Percentiles rank a stretch among this genome's conserved stretches.
phyloP scores from a whole-genome alignment of 2,113 vertebrate genomes.

The Agelaius phoeniceus region DNA sequence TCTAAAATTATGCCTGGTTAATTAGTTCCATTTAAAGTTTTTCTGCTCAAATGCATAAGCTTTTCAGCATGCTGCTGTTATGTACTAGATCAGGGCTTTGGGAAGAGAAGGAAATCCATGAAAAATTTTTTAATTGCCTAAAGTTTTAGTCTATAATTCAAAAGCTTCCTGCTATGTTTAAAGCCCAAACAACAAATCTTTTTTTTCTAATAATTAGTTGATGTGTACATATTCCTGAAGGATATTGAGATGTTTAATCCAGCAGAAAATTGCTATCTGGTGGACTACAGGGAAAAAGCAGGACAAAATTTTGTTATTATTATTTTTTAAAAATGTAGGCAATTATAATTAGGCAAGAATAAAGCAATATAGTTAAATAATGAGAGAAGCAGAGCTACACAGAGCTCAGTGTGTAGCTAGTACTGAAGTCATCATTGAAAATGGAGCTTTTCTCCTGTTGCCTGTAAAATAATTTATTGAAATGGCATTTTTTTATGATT shows the following conservation, averaged over 20 bases:
- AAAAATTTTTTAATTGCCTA: conserved; percentile 3
- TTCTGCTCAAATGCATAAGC: background rate
- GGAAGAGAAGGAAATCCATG: background rate
- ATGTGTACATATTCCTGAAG: background rate
- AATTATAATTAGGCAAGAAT: background rate
- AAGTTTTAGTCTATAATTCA: background rate
- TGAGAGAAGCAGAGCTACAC: background rate
- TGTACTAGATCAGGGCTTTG: background rate
- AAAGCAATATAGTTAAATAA: background rate
- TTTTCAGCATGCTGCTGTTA: background rate
- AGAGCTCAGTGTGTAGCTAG: background rate
- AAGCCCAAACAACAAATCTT: background rate
- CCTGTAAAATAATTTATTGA: background rate
- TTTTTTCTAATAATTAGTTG: conserved; percentile 9
- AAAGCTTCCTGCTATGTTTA: conserved; percentile 20
- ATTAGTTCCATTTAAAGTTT: conserved; percentile 29
- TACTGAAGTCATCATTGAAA: background rate
- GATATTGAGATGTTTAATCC: conserved; percentile 17
- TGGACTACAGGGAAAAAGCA: background rate
- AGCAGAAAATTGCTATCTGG: conserved; percentile 34
- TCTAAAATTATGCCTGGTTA: conserved; percentile 12
- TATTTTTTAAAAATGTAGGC: background rate
- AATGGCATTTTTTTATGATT: background rate
- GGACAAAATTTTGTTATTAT: background rate
- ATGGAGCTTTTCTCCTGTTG: background rate